A percentile compares a stretch with the other conserved stretches of the same genome.
Conservation (phyloP, 2,113 vertebrate genomes). For the Numida meleagris region DNA sequence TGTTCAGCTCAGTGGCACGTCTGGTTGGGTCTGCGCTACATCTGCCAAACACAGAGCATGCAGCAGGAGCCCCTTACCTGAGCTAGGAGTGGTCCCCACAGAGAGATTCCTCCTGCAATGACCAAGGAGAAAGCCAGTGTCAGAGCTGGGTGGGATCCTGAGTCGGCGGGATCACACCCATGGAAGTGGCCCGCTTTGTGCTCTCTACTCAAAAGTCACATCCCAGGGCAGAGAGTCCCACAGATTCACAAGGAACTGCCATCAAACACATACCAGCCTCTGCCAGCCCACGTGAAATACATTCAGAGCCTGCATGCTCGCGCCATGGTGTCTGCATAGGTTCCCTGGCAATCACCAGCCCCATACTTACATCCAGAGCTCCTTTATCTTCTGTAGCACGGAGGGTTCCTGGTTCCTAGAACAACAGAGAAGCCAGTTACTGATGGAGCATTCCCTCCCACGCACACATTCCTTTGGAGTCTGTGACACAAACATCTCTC, state of each 20-base stretch:
- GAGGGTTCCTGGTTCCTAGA: slow-evolving; percentile 59
- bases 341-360: background rate
- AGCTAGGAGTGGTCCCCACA: background rate
- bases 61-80: slow-evolving; percentile 20
- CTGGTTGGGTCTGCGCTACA: background rate
- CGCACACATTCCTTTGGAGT: background rate
- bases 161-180: background rate
- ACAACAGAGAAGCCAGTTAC: background rate
- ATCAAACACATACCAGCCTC: background rate
- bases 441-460: background rate
- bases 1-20: background rate
- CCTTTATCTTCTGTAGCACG: slow-evolving; percentile 56
- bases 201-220: background rate
- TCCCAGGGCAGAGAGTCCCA: background rate
- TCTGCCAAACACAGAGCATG: background rate
- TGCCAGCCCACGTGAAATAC: background rate
- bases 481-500: background rate
- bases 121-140: background rate
- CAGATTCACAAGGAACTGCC: background rate
- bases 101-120: slow-evolving; percentile 19
- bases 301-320: background rate
- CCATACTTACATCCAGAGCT: slow-evolving; percentile 62
- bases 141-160: background rate
- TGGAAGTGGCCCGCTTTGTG: background rate
- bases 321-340: rapidly evolving